These are phyloP conservation scores for Salminus brasiliensis DNA, from an alignment of 2,113 vertebrate species.

Conservation along the genomic window DNA sequence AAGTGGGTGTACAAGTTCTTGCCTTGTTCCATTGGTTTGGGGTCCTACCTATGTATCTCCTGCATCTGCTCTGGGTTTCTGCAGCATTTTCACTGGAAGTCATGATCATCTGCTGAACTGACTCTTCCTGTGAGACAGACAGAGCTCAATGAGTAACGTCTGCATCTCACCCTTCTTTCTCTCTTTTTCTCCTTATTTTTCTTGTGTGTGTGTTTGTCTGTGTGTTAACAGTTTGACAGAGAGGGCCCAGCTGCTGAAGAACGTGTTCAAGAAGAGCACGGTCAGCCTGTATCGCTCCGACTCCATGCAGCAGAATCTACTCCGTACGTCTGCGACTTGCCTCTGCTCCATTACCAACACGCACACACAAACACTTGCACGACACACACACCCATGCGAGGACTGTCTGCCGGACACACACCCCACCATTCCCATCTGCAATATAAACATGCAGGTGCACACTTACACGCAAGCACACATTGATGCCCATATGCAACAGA, in stretches of 20 bases:
- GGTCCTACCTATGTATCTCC: background rate
- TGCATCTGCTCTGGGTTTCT: background rate
- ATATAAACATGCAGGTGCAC: constrained; percentile 38
- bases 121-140: background rate
- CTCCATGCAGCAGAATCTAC: constrained; percentile 93
- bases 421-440: constrained; percentile 16
- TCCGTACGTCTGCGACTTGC: constrained; percentile 85
- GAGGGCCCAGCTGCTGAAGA: constrained; percentile 96
- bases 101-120: background rate
- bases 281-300: constrained; percentile 93
- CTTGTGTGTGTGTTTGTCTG: constrained; percentile 34
- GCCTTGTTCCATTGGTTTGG: background rate
- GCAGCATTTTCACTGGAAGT: background rate
- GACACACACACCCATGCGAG: background rate
- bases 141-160: constrained; percentile 7
- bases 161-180: constrained; percentile 21
- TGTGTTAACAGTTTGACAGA: constrained; percentile 84
- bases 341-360: background rate
- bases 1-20: background rate
- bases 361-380: constrained; percentile 31
- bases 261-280: constrained; percentile 98
- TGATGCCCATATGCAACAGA: constrained; percentile 7
- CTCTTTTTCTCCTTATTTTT: constrained; percentile 11
- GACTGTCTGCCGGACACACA: constrained; percentile 28
- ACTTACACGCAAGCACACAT: background rate